phyloP scores from a whole-genome alignment of 1,140 invertebrate species.

The Melipona quadrifasciata region DNA sequence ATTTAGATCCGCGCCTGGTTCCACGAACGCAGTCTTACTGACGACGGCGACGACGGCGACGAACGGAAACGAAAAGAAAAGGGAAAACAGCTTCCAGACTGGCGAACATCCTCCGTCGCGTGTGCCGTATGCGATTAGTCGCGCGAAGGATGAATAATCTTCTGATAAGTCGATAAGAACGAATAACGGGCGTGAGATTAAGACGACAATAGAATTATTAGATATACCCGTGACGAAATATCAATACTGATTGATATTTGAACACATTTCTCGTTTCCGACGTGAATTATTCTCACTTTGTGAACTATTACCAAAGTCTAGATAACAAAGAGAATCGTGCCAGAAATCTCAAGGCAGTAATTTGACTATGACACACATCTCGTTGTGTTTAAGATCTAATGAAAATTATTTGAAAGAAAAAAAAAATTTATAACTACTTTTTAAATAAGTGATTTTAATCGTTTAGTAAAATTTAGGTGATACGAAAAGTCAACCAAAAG shows the following conservation, averaged over 20 bases:
- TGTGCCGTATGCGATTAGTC: no score
- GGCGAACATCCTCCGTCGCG: background rate
- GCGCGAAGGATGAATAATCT: background rate
- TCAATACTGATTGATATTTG: background rate
- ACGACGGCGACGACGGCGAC: background rate
- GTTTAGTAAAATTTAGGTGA: background rate
- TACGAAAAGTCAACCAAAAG: background rate
- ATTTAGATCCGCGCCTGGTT: constrained; percentile 58
- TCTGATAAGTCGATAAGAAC: constrained; percentile 12
- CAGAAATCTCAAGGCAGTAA: background rate
- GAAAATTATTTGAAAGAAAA: background rate
- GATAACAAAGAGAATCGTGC: background rate
- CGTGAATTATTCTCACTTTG: background rate
- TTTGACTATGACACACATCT: background rate
- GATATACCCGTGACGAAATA: background rate
- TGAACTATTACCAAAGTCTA: background rate
- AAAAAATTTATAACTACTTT: background rate
- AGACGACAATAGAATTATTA: background rate
- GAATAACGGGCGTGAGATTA: background rate
- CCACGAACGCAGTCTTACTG: constrained; percentile 48
- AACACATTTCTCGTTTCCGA: background rate
- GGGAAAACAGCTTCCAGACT: constrained; percentile 1
- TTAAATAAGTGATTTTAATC: background rate
- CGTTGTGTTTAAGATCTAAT: background rate
- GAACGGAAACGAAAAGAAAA: constrained; percentile 16